Base-by-base conservation (phyloP, 2,113 vertebrate genomes). In the Epinephelus fuscoguttatus region DNA sequence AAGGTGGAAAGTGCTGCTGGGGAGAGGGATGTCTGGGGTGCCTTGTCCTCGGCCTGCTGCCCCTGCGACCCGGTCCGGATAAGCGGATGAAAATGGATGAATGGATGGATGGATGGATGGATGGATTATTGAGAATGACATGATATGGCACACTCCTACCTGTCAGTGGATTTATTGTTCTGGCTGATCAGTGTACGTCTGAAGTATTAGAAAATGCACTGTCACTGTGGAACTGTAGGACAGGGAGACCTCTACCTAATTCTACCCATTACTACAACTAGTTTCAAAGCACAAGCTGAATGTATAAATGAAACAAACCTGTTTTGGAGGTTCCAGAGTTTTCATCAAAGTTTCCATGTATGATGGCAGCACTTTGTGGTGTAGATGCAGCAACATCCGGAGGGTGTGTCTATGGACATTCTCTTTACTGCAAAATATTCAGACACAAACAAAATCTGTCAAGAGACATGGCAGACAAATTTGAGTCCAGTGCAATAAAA, bases 381-480 rank as follows among this genome's bases (percentile, higher is more conserved):
- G 97, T 12, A 99, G 95, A 82, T 99, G 98, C 64, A 99, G 94
- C 73, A 99, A 87, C 73, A 99, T 94, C 7, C 98, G 95, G 2
- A 99, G 96, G 2, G 95, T 87, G 3, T 99, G 98, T 52, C 98
- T 95, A 62, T 99, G 98, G 9, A 99, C 97, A 0, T 98, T 99
- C 92, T 99, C 98, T 92, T 99, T 99, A 89, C 98, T 99, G 95
- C 12, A 82, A 93, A 19, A 71, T 0, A 66, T 72, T 75, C 3
- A 80, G 19, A 70, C n/a, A 75, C 2, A 76, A 33, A 74, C 8
- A 72, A 17, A 42, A 30, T 18, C 0, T 1, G 55, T 82, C n/a
- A 72, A 13, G 14, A 30, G 62, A 84, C 47, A 25, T 1, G 27
- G 14, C 0, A 4, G n/a, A 75, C 52, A 55, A 4, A n/a, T 37